Percentiles rank a stretch among this genome's conserved stretches.
Conservation (phyloP, 2,888 invertebrate genomes). For the Ypsolopha scabrella region DNA sequence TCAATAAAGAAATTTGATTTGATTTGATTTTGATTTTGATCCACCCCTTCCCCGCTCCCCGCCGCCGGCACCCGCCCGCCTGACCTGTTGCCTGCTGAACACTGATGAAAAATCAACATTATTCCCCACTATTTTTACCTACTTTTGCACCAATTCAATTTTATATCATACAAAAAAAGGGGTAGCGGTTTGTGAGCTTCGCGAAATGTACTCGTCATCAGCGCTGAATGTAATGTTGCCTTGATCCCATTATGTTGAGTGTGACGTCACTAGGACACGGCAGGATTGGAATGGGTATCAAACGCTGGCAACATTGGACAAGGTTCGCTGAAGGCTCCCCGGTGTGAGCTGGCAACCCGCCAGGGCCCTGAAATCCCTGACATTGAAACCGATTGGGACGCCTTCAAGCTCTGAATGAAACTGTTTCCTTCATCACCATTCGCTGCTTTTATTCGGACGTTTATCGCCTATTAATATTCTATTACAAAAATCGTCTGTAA, state of each 20-base stretch:
- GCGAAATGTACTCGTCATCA: no score
- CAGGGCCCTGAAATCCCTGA: background rate
- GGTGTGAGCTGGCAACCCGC: conserved; percentile 9
- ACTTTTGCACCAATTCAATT: background rate
- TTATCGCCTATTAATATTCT: no score
- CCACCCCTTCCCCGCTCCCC: conserved; percentile 11
- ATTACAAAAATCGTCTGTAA: no score
- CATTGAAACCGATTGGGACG: background rate
- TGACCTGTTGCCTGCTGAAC: conserved; percentile 53
- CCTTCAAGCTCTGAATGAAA: no score
- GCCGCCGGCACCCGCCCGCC: conserved; percentile 14
- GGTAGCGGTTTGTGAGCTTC: no score
- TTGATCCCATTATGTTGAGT: conserved; percentile 61
- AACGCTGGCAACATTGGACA: no score
- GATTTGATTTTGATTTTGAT: no score
- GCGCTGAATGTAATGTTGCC: no score
- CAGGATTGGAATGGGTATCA: background rate
- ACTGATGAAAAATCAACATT: background rate
- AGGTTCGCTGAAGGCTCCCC: background rate
- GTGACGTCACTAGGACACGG: conserved; percentile 39
- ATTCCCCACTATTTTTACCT: background rate
- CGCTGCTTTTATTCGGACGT: no score
- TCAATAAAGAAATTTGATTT: no score
- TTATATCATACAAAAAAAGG: no score
- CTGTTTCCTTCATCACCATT: no score